Conservation (phyloP, 2,797 vertebrate genomes). For the Micromesistius poutassou region DNA sequence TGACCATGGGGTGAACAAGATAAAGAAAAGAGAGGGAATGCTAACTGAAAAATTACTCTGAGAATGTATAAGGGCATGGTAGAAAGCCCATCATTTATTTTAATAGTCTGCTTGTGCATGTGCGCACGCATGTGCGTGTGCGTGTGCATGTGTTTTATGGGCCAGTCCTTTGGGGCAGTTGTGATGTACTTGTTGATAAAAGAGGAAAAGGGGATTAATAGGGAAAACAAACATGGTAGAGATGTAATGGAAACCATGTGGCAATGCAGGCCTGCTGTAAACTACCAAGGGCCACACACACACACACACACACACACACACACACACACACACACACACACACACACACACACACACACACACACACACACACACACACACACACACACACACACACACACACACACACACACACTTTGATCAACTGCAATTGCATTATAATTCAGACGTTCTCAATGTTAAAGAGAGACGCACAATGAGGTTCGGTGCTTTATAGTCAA, state of each 20-base stretch:
- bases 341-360: constrained; percentile 28
- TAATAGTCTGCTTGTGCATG: constrained; percentile 19
- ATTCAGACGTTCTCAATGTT: constrained; percentile 17
- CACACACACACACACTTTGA: constrained; percentile 26
- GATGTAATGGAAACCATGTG: constrained; percentile 73
- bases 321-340: constrained; percentile 28
- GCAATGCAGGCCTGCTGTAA: constrained; percentile 47
- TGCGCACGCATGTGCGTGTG: constrained; percentile 25
- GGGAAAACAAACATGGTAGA: constrained; percentile 73
- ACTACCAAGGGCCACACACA: constrained; percentile 11
- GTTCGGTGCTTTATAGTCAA: neutral
- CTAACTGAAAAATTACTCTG: constrained; percentile 17
- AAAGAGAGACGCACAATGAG: neutral
- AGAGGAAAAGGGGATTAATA: constrained; percentile 67
- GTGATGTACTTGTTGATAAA: constrained; percentile 67
- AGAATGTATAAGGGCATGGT: constrained; percentile 2
- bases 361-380: constrained; percentile 11
- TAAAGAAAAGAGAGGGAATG: constrained; percentile 1
- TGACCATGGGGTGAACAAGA: neutral
- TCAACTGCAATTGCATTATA: constrained; percentile 15
- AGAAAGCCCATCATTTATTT: constrained; percentile 24
- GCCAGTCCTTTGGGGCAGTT: constrained; percentile 59
- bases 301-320: constrained; percentile 21
- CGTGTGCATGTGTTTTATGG: constrained; percentile 36
- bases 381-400: constrained; percentile 26